Conservation (phyloP, 2,113 vertebrate species). For the Actenoides lindsayi region DNA sequence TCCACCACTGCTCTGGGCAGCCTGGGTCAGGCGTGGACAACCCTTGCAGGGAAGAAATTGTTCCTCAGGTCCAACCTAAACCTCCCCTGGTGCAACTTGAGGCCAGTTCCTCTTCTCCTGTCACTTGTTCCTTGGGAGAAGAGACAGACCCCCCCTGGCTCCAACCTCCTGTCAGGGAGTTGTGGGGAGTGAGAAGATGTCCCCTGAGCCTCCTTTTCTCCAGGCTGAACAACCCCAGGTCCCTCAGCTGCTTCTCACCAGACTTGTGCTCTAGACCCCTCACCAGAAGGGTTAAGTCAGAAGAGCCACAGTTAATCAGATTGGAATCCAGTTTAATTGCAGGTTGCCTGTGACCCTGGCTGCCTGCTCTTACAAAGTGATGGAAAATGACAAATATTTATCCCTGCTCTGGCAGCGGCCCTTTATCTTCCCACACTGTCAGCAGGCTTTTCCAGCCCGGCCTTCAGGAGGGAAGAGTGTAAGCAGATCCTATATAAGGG, state of each 20-base stretch:
- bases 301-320: background rate
- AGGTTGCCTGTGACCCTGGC: background rate
- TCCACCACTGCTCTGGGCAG: background rate
- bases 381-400: conserved; percentile 60
- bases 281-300: background rate
- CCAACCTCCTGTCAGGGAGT: background rate
- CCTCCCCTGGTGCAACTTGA: background rate
- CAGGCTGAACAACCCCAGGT: background rate
- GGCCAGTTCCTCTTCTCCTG: background rate
- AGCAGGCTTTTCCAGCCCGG: background rate
- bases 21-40: background rate
- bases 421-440: conserved; percentile 24
- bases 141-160: background rate
- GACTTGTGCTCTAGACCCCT: background rate
- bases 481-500: conserved; percentile 28
- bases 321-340: background rate
- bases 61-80: background rate
- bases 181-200: background rate
- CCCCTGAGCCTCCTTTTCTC: background rate
- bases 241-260: background rate
- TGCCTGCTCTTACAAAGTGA: conserved; percentile 2
- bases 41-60: background rate
- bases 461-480: background rate
- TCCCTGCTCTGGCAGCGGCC: background rate
- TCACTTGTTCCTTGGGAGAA: background rate